A percentile compares a stretch with the other conserved stretches of the same genome.
Conservation (phyloP, 1,140 invertebrate genomes). For the Drosophila kohkoa region DNA sequence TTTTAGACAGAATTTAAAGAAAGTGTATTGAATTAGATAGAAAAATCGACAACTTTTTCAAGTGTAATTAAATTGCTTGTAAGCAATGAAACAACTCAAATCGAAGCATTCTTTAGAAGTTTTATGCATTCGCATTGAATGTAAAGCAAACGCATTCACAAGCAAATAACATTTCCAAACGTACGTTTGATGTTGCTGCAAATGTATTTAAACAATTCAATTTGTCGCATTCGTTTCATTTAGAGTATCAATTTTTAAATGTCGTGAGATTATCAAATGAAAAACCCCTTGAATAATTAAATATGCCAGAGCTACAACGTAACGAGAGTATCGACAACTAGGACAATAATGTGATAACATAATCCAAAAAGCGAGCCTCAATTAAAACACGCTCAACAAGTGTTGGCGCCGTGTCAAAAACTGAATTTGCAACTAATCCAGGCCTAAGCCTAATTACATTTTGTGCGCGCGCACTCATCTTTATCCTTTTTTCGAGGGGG, state of each 20-base stretch:
- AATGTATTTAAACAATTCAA: conserved; percentile 27
- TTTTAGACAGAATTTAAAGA: background rate
- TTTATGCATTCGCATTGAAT: conserved; percentile 17
- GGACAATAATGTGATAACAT: conserved; percentile 40
- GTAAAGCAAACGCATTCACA: conserved; percentile 30
- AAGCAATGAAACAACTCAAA: conserved; percentile 29
- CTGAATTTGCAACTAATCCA: conserved; percentile 60
- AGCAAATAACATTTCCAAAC: conserved; percentile 34
- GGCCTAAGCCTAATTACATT: conserved; percentile 73
- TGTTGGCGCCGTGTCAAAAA: conserved; percentile 26
- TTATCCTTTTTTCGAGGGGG: conserved; percentile 12
- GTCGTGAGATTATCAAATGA: background rate
- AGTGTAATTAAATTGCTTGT: conserved; percentile 41
- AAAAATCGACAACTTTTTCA: background rate
- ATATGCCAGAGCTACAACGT: conserved; percentile 17
- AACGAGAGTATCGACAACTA: conserved; percentile 3
- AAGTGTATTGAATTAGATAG: background rate
- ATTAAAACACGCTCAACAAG: conserved; percentile 64
- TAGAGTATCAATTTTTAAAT: conserved; percentile 9
- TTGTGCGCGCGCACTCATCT: conserved; percentile 44
- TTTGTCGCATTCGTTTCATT: conserved; percentile 18
- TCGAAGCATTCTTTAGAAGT: conserved; percentile 10
- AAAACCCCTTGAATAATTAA: conserved; percentile 41
- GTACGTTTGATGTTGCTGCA: conserved; percentile 12
- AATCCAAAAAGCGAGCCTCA: conserved; percentile 58